Base-by-base conservation (phyloP, 2,797 vertebrate genomes). In the Spea hammondii region DNA sequence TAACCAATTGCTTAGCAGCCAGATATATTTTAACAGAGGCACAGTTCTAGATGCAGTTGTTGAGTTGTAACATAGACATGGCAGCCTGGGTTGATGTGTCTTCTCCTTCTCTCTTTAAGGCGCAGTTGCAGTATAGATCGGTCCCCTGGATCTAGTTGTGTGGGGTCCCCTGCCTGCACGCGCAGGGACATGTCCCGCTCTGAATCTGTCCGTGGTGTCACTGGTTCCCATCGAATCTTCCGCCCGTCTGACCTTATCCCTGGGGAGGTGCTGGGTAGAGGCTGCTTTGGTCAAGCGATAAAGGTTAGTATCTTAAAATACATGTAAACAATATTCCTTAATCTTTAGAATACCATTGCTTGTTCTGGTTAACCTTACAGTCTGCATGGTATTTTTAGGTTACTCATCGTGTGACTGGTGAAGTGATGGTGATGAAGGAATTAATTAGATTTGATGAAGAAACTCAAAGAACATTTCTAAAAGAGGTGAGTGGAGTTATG, bases 341-440 rank as follows among this genome's bases (percentile, higher is more conserved):
- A 8, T 5, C 9, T 48, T 6, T 0, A 9, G 9, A 48, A 53
- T 53, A 2, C 51, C 51, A 1, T 53, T 53, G 10, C 13, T 62
- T 9, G n/a, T 14, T 17, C 9, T 62, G 12, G 59, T 62, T 17
- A 32, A 62, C 14, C 7, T 17, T 6, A 53, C 6, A 6, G 51
- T 11, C 6, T 53, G 51, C 32, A 9, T 17, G n/a, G n/a, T 71
- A 0, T 44, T 54, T 0, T 0, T 83, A 99, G 97, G 97, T 99
- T 85, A 99, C 97, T 0, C 97, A 99, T 87, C 92, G 87, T 79
- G 95, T 97, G 86, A 99, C 97, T 0, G 97, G 97, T 0, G 97
- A 99, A 89, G 97, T 99, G 88, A 99, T 99, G 97, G 97, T 97
- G 78, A 99, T 99, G 97, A 99, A 99, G 88, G 97, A 99, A 84